Evolutionary conservation across 2,113 vertebrate genomes (phyloP), one percentile per base, ranked within the genome.

Genomic region (Daboia siamensis): DNA sequence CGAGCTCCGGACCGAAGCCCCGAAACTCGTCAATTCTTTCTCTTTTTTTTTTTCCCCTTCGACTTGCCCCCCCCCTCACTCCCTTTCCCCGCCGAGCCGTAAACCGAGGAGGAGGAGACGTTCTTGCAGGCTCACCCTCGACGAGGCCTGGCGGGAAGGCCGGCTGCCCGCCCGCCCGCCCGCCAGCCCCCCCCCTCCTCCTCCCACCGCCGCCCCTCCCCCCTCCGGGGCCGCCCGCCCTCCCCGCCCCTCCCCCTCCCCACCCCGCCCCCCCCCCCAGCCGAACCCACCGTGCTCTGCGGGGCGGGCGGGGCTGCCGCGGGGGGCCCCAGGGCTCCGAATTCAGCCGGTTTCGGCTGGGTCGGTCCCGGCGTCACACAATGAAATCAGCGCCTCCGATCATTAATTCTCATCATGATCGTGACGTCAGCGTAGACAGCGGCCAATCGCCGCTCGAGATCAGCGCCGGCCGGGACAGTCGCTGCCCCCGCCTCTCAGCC

Each of bases 391-490:
- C 98, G 97, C 97, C 98, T 98, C 98, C 98, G 98, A 99, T 99
- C 98, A 98, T 99, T 98, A 99, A 99, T 99, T 99, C 98, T 99
- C 98, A 98, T 99, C 98, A 99, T 99, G 98, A 99, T 99, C 97
- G 98, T 99, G 99, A 99, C 98, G 99, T 99, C 86, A 97, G 89
- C 10, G 94, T 96, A 98, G 98, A 99, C 98, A 98, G 96, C 98
- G 97, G 97, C 99, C 98, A 99, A 99, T 99, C 94, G 96, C 93
- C 94, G 95, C 90, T 91, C 94, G 91, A 98, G 97, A 98, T 99
- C 98, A 98, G 97, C 94, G 97, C 96, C 94, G 96, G 93, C 94
- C 94, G 95, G 97, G 97, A 97, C 96, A 96, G 96, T 95, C 96
- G 91, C 96, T 95, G 92, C 95, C 96, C 96, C 96, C 95, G 96